Base-by-base conservation (phyloP, 2,888 invertebrate genomes). In the Marasmarcha lunaedactyla region DNA sequence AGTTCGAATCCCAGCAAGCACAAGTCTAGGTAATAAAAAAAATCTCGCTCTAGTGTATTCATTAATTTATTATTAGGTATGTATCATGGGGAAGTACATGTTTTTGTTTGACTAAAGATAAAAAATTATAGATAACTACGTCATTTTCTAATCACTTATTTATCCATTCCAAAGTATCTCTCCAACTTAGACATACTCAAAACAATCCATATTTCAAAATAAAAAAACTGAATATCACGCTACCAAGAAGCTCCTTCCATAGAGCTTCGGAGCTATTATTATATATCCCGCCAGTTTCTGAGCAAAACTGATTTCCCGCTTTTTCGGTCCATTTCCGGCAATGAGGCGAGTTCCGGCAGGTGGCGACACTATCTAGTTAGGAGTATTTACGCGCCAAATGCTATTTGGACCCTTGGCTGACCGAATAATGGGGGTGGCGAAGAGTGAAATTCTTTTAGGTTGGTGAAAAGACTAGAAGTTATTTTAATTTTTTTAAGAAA, bases 341-440 rank as follows among this genome's bases (percentile, higher is more conserved):
- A 73, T 73, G 64, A 60, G 62, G 61, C 58, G 53, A 55, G 59
- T 70, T 71, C 73, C 72, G 69, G 50, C 71, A 72, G 70, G 71
- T 73, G 69, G 57, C 63, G 60, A 46, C 63, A 71, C 71, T 73
- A 71, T 71, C 63, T 63, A 68, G 63, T 68, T 69, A 48, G 43
- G 42, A 33, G 39, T 44, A n/a, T n/a, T n/a, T 39, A 35, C 37
- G 33, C 35, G 41, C 50, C 42, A 52, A 56, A 58, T 50, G 36
- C 43, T 38, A 49, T 55, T 56, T 51, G 36, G 33, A 43, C 52
- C n/a, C 48, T 38, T 35, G 34, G 39, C 40, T 38, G 38, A 14
- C 39, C 45, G 36, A 40, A 46, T 44, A 51, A 49, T 44, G 41
- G 39, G 25, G 34, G 47, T 45, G 42, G 41, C 38, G 27, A 15